Evolutionary conservation across 2,797 vertebrate species (phyloP).

Genomic region (Tinamus major): DNA sequence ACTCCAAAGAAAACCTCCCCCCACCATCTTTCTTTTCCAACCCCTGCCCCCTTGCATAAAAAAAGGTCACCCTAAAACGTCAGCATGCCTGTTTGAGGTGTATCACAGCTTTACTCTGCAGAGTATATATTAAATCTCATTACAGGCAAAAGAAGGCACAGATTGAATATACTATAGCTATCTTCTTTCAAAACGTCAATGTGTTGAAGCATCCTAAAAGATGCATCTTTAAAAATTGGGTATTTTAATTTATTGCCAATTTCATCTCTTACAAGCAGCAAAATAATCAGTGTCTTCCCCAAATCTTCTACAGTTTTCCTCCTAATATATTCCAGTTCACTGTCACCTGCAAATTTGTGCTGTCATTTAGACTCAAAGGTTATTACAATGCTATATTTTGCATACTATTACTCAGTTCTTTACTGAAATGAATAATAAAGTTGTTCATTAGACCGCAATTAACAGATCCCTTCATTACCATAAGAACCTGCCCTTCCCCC

Average conservation of each 20-base stretch:
- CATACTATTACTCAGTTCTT: background rate
- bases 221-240: accelerated
- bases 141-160: background rate
- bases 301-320: background rate
- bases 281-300: background rate
- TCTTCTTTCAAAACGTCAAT: background rate
- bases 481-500: background rate
- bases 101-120: background rate
- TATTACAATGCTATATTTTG: background rate
- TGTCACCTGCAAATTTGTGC: background rate
- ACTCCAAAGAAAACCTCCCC: too few species aligned
- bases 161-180: background rate
- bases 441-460: background rate
- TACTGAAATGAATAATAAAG: background rate
- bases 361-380: background rate
- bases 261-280: background rate
- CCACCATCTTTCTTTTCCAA: too few species aligned
- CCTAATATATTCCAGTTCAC: background rate
- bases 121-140: background rate
- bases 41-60: background rate
- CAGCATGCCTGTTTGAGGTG: background rate
- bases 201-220: background rate
- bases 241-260: background rate
- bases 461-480: background rate
- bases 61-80: background rate